phyloP scores from a whole-genome alignment of 2,888 invertebrate species.

The Thumatha senex region DNA sequence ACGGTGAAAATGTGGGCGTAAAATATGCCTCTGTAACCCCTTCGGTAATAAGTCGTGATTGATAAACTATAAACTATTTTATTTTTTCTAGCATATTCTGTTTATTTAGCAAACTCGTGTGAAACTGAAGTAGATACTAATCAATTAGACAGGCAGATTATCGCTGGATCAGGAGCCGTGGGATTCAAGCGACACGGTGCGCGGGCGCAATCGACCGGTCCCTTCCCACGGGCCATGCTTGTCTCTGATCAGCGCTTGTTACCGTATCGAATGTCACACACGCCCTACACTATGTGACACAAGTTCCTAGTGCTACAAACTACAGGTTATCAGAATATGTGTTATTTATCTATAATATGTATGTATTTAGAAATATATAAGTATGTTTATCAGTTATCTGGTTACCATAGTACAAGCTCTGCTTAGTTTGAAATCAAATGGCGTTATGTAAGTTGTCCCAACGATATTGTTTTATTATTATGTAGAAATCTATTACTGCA shows the following conservation, averaged over 20 bases:
- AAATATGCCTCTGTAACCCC: too few relatives aligned
- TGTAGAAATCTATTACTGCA: too few relatives aligned
- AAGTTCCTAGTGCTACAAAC: slow-evolving; percentile 10
- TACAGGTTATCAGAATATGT: background rate
- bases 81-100: too few relatives aligned
- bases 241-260: slow-evolving; percentile 55
- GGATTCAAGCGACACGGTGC: slow-evolving; percentile 55
- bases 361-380: background rate
- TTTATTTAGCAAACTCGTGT: slow-evolving; percentile 28
- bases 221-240: slow-evolving; percentile 36
- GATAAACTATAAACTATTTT: too few relatives aligned
- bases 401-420: too few relatives aligned
- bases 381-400: too few relatives aligned
- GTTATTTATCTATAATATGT: background rate
- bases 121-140: slow-evolving; percentile 49
- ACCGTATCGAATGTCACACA: slow-evolving; percentile 69
- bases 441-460: too few relatives aligned
- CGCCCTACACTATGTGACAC: slow-evolving; percentile 38
- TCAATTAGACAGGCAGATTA: slow-evolving; percentile 49
- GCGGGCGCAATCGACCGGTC: slow-evolving; percentile 53
- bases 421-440: too few relatives aligned
- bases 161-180: slow-evolving; percentile 51
- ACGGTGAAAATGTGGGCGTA: too few relatives aligned
- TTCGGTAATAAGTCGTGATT: too few relatives aligned
- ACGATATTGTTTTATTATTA: too few relatives aligned